These are phyloP conservation scores for Sycobia sp. DNA, from an alignment of 1,140 invertebrate genomes.

Conservation along the genomic window DNA sequence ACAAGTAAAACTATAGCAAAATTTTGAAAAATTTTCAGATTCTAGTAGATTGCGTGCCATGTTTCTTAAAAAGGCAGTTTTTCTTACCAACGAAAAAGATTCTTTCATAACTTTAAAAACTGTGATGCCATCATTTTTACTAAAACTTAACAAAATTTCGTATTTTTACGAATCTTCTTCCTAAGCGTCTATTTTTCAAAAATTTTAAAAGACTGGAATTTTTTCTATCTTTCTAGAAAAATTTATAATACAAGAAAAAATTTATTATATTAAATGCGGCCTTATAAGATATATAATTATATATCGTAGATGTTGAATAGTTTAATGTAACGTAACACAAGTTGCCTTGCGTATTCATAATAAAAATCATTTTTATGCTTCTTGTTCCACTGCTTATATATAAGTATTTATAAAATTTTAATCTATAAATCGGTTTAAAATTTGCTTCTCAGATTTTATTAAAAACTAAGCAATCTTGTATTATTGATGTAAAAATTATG, in stretches of 20 bases:
- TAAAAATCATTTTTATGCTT: conserved; percentile 16
- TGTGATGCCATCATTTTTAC: conserved; percentile 18
- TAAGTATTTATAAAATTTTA: neutral
- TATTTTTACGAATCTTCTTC: conserved; percentile 10
- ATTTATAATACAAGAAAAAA: conserved; percentile 21
- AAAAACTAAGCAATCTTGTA: neutral
- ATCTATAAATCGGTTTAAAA: too few species aligned
- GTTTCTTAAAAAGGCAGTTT: conserved; percentile 29
- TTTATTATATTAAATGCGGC: conserved; percentile 34
- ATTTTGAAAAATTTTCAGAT: conserved; percentile 25
- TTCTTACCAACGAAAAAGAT: conserved; percentile 4
- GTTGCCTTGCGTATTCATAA: conserved; percentile 24
- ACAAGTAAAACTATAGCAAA: neutral
- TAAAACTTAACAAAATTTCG: conserved; percentile 1
- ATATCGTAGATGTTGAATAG: conserved; percentile 30
- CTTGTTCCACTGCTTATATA: conserved; percentile 18
- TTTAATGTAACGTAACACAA: conserved; percentile 30
- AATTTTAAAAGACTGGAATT: conserved; percentile 22
- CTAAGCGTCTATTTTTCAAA: neutral
- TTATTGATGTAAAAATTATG: conserved; percentile 10
- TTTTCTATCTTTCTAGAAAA: conserved; percentile 11
- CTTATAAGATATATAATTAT: conserved; percentile 21
- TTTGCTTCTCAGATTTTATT: conserved; percentile 8
- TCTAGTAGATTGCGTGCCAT: conserved; percentile 32
- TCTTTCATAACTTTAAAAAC: conserved; percentile 1